Conservation (phyloP, 2,113 vertebrate genomes). For the Strix uralensis region DNA sequence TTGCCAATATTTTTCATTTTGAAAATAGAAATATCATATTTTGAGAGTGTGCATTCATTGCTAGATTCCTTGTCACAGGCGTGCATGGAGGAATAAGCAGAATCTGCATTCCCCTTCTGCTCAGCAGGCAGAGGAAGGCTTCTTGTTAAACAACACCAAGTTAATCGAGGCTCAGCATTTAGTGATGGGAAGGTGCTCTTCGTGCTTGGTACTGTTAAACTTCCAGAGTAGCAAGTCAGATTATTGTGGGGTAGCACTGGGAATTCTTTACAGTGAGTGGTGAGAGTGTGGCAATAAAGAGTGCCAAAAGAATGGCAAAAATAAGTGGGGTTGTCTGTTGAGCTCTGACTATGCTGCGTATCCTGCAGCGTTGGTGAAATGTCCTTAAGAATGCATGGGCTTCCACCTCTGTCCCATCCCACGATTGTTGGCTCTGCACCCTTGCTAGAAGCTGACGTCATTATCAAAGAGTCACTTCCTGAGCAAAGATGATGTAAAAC, state of each 20-base stretch:
- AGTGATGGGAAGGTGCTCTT: conserved; percentile 67
- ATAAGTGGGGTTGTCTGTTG: not conserved
- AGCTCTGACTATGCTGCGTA: not conserved
- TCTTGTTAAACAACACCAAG: conserved; percentile 75
- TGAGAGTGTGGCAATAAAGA: not conserved
- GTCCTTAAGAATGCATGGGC: not conserved
- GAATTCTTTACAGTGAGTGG: not conserved
- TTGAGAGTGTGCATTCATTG: not conserved
- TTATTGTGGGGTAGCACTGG: not conserved
- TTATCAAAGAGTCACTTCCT: not conserved
- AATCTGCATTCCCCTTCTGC: conserved; percentile 53
- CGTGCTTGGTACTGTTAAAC: not conserved
- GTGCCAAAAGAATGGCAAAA: not conserved
- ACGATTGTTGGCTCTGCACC: not conserved
- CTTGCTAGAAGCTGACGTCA: not conserved
- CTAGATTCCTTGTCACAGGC: not conserved
- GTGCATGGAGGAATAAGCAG: conserved; percentile 26
- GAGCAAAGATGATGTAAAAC: not conserved
- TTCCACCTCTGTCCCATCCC: not conserved
- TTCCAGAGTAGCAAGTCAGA: not conserved
- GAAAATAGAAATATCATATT: not conserved
- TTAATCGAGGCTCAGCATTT: conserved; percentile 70
- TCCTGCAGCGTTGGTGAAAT: not conserved
- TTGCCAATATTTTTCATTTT: conserved; percentile 30
- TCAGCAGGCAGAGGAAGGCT: conserved; percentile 69